Conservation (phyloP, 2,113 vertebrate genomes). For the Hipposideros armiger region DNA sequence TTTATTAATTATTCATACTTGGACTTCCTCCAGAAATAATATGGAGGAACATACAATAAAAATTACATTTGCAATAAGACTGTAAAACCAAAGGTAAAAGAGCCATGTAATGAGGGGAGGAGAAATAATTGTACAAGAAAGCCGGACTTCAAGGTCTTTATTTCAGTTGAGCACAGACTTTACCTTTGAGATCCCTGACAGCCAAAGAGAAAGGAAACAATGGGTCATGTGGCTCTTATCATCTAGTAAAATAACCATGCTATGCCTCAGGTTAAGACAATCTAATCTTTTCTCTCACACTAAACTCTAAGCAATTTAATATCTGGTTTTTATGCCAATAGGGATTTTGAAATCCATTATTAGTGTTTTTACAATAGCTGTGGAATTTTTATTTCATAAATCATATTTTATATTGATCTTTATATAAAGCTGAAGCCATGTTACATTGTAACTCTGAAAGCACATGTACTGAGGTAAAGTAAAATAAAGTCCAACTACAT, state of each 20-base stretch:
- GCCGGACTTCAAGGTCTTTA: background rate
- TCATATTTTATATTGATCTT: constrained; percentile 33
- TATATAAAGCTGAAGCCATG: background rate
- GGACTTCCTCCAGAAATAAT: constrained; percentile 61
- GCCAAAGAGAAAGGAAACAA: background rate
- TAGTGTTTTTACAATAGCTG: background rate
- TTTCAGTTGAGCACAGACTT: background rate
- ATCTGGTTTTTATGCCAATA: background rate
- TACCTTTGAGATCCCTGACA: constrained; percentile 44
- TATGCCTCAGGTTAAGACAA: background rate
- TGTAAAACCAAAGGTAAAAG: background rate
- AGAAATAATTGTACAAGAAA: background rate
- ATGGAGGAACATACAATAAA: background rate
- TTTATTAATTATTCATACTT: constrained; percentile 72
- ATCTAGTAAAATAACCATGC: background rate
- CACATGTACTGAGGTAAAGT: background rate
- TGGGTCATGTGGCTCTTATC: background rate
- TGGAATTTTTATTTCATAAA: constrained; percentile 18
- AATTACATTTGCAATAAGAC: background rate
- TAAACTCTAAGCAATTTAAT: constrained; percentile 38
- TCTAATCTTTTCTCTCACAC: background rate
- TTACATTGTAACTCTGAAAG: background rate
- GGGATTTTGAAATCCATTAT: background rate
- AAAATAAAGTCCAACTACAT: background rate
- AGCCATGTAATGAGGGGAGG: background rate